Percentiles rank a stretch among this genome's conserved stretches.
Conservation (phyloP, 2,797 vertebrate species). For the Thamnophis elegans region DNA sequence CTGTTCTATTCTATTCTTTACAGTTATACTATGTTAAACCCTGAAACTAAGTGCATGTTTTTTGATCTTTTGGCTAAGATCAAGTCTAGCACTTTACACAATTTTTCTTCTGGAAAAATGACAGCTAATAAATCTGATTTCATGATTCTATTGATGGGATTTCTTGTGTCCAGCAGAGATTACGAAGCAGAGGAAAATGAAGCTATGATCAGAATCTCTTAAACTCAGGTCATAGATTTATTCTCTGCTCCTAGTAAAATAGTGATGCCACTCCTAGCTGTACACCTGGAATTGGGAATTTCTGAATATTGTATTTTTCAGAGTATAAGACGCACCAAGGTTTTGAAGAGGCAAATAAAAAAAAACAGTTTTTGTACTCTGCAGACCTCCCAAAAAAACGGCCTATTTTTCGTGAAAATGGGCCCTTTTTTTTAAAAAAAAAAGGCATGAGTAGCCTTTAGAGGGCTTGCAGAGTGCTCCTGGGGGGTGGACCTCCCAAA, state of each 20-base stretch:
- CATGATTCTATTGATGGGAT: not conserved
- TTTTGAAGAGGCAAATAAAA: too few relatives aligned
- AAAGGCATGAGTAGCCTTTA: too few relatives aligned
- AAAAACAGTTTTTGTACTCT: too few relatives aligned
- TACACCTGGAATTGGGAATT: not conserved
- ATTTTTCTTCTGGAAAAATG: not conserved
- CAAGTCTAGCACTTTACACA: not conserved
- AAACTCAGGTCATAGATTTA: not conserved
- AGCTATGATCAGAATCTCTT: not conserved
- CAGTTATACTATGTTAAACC: not conserved
- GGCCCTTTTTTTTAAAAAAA: too few relatives aligned
- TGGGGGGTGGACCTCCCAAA: too few relatives aligned
- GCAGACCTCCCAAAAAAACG: too few relatives aligned
- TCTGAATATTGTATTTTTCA: not conserved
- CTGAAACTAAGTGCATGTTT: not conserved
- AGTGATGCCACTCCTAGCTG: not conserved
- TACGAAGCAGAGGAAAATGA: not conserved
- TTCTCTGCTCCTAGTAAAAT: not conserved
- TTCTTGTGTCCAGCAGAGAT: not conserved
- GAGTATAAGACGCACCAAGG: too few relatives aligned
- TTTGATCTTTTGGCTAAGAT: not conserved
- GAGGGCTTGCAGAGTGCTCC: too few relatives aligned
- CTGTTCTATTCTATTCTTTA: not conserved
- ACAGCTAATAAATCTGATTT: not conserved
- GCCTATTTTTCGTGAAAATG: too few relatives aligned